phyloP scores from a whole-genome alignment of 2,113 vertebrate species.

The Calonectris borealis region DNA sequence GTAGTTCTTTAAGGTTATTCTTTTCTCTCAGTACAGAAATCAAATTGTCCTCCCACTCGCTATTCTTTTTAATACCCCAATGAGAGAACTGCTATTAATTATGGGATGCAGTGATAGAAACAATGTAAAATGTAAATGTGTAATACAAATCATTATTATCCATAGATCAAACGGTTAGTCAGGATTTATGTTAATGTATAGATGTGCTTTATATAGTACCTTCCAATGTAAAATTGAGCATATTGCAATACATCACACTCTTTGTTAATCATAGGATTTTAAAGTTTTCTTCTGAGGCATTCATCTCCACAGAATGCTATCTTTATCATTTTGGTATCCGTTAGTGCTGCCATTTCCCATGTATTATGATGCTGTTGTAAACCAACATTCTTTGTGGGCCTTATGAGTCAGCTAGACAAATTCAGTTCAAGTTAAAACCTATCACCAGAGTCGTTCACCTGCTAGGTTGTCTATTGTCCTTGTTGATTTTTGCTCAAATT shows the following conservation, averaged over 20 bases:
- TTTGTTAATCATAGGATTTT: conserved; percentile 20
- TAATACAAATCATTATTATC: conserved; percentile 5
- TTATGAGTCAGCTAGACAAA: background rate
- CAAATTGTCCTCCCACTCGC: background rate
- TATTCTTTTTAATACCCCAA: background rate
- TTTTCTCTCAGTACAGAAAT: background rate
- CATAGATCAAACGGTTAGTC: background rate
- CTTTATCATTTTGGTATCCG: conserved; percentile 9
- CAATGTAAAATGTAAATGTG: background rate
- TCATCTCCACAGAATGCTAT: background rate
- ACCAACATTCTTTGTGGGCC: background rate
- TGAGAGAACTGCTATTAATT: conserved; percentile 17
- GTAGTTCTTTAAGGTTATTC: background rate
- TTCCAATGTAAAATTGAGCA: background rate
- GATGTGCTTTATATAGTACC: background rate
- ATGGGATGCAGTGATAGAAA: background rate
- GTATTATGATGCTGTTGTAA: background rate
- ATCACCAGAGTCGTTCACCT: background rate
- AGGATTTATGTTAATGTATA: conserved; percentile 45
- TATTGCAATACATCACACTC: background rate
- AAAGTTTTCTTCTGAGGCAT: conserved; percentile 19
- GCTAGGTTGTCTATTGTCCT: background rate
- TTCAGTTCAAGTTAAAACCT: background rate
- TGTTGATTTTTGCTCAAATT: background rate
- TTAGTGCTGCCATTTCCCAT: background rate